Percentiles rank a stretch among this genome's conserved stretches.
These are phyloP conservation scores for Alviniconcha strummeri DNA, from an alignment of 2,888 invertebrate genomes.

Conservation along the genomic window DNA sequence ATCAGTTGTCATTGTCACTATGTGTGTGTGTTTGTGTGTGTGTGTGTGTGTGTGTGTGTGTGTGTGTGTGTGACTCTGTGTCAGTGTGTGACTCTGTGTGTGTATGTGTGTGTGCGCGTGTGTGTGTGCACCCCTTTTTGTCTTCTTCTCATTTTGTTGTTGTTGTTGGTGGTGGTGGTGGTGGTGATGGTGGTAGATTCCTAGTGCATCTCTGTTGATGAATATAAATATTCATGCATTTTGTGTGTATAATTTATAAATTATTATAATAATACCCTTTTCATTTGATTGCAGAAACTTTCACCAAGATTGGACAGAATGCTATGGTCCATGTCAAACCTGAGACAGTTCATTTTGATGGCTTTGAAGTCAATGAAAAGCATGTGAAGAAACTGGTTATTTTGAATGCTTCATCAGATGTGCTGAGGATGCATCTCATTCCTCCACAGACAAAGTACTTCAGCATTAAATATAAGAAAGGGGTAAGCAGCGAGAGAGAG, in stretches of 20 bases:
- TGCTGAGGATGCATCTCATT: slow-evolving; percentile 71
- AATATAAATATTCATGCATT: background rate
- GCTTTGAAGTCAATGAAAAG: slow-evolving; percentile 68
- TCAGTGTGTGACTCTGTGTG: slow-evolving; percentile 11
- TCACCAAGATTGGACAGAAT: slow-evolving; percentile 69
- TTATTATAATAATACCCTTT: background rate
- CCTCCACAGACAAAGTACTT: slow-evolving; percentile 72
- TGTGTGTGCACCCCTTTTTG: too few relatives aligned
- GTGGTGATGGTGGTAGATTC: too few relatives aligned
- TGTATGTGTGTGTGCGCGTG: background rate
- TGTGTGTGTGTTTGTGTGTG: slow-evolving; percentile 9
- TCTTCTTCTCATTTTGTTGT: too few relatives aligned
- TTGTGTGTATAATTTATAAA: background rate
- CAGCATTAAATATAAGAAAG: slow-evolving; percentile 71
- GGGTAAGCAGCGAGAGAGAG: slow-evolving; percentile 56
- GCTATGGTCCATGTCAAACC: slow-evolving; percentile 68
- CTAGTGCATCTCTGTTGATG: too few relatives aligned
- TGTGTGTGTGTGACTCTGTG: slow-evolving; percentile 32
- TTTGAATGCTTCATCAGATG: slow-evolving; percentile 70
- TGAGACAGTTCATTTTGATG: slow-evolving; percentile 70
- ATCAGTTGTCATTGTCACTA: background rate
- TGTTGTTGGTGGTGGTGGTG: too few relatives aligned
- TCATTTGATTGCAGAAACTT: slow-evolving; percentile 66
- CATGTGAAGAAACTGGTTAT: slow-evolving; percentile 60
- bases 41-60: slow-evolving; percentile 29